A percentile compares a stretch with the other conserved stretches of the same genome.
These are phyloP conservation scores for Meleagris gallopavo DNA, from an alignment of 2,113 vertebrate genomes.

Conservation along the genomic window DNA sequence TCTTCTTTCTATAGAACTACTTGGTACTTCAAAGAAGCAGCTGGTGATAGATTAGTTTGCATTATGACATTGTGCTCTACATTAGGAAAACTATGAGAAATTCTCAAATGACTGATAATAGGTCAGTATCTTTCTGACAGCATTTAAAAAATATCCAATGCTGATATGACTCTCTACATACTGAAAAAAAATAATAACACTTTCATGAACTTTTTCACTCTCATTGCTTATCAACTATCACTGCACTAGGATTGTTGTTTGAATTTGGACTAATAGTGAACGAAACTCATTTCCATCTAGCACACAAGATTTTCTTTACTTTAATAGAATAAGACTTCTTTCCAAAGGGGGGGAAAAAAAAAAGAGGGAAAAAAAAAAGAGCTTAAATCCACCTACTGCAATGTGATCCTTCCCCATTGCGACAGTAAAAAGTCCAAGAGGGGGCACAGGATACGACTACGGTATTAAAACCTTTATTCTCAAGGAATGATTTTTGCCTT, in stretches of 20 bases:
- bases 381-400: not conserved
- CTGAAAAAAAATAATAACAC: not conserved
- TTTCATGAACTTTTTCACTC: not conserved
- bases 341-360: not conserved
- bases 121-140: not conserved
- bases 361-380: not conserved
- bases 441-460: not conserved
- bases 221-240: not conserved
- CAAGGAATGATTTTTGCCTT: not conserved
- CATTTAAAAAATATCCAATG: conserved; percentile 37
- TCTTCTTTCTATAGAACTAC: not conserved
- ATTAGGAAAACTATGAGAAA: not conserved
- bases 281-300: not conserved
- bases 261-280: not conserved
- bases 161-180: not conserved
- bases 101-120: not conserved
- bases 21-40: not conserved
- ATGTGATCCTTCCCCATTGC: rapidly evolving
- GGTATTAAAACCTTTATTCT: not conserved
- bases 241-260: not conserved
- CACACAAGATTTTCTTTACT: not conserved
- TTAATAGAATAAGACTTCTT: not conserved
- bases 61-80: not conserved
- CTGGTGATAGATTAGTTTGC: not conserved
- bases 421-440: not conserved